phyloP scores from a whole-genome alignment of 64 coral and sea anemone genomes.

The Pachyseris speciosa region DNA sequence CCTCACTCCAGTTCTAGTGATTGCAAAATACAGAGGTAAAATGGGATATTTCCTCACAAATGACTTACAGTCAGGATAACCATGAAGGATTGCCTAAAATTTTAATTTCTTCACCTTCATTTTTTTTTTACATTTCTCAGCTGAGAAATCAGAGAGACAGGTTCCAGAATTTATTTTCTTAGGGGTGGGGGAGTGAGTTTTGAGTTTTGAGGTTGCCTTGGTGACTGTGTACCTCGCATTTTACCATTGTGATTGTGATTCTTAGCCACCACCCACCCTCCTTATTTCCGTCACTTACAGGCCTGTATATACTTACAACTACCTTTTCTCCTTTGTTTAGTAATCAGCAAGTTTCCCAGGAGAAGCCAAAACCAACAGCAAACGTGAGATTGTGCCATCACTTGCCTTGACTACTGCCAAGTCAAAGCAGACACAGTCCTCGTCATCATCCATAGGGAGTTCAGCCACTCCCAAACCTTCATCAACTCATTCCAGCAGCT shows the following conservation, averaged over 20 bases:
- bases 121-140: no score
- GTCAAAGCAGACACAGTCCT: not conserved
- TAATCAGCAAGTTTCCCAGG: not conserved
- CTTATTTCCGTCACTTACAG: no score
- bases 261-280: no score
- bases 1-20: conserved; percentile 10
- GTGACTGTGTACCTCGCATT: no score
- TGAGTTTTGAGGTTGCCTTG: no score
- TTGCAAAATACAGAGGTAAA: conserved; percentile 9
- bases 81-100: no score
- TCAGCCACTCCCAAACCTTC: not conserved
- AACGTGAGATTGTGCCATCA: not conserved
- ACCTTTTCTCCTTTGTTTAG: not conserved
- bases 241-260: no score
- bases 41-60: not conserved
- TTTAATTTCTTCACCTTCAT: no score
- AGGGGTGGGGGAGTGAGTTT: no score
- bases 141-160: no score
- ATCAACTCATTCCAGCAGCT: not conserved
- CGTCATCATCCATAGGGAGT: not conserved
- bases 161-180: no score
- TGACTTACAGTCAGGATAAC: not conserved
- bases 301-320: no score
- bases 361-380: conserved; percentile 1
- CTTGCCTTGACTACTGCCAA: not conserved